These are phyloP conservation scores for Leptodactylus fallax DNA, from an alignment of 2,797 vertebrate genomes.

Conservation along the genomic window DNA sequence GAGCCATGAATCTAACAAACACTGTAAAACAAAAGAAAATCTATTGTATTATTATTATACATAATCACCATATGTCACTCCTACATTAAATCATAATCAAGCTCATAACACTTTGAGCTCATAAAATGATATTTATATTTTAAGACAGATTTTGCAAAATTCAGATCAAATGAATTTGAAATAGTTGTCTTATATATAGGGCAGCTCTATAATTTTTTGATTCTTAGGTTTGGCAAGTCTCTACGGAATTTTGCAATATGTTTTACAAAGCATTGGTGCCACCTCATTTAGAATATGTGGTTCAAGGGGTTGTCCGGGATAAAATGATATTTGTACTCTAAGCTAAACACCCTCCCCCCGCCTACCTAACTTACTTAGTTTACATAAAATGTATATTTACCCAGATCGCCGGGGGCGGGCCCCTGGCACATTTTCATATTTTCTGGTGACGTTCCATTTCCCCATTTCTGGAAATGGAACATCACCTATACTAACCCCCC, in stretches of 20 bases:
- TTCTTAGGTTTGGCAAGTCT: neutral
- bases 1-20: neutral
- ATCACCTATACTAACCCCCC: no score
- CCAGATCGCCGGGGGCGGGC: no score
- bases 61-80: conserved; percentile 1
- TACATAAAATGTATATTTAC: no score
- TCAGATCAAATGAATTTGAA: neutral
- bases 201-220: neutral
- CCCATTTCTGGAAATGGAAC: no score
- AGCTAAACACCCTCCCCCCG: no score
- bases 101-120: neutral
- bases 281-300: no score
- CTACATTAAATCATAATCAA: neutral
- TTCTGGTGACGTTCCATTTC: no score
- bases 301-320: no score
- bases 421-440: no score
- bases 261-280: no score
- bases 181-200: neutral
- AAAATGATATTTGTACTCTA: no score
- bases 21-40: neutral
- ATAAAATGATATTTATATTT: neutral
- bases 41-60: neutral
- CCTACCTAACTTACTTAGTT: no score
- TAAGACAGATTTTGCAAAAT: neutral
- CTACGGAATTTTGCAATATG: neutral